A percentile compares a stretch with the other conserved stretches of the same genome.
phyloP scores from a whole-genome alignment of 2,888 invertebrate genomes.

The Brachyptera risi region DNA sequence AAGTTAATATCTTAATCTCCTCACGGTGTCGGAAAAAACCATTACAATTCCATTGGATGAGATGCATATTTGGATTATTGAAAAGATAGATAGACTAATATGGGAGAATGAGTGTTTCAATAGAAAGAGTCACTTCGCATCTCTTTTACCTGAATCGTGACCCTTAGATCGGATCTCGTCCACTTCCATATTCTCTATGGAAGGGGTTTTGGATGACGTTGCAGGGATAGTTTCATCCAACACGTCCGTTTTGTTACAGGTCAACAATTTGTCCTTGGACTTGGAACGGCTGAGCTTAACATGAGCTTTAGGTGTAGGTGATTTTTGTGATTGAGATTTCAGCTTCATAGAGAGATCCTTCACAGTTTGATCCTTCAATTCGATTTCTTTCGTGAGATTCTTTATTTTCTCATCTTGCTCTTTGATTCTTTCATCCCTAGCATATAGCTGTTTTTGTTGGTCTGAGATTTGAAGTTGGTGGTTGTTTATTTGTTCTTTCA shows the following conservation, averaged over 20 bases:
- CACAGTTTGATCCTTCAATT: not conserved
- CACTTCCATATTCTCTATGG: too few relatives aligned
- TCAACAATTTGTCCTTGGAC: too few relatives aligned
- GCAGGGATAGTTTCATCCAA: too few relatives aligned
- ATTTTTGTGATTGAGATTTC: not conserved
- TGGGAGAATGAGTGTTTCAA: too few relatives aligned
- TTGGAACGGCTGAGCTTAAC: not conserved
- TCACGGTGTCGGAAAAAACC: not conserved
- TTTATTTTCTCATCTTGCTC: not conserved
- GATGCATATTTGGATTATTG: not conserved
- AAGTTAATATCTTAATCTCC: not conserved
- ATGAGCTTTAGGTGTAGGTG: not conserved
- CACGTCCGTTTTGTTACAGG: too few relatives aligned
- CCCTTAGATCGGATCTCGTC: too few relatives aligned
- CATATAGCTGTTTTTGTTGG: too few relatives aligned
- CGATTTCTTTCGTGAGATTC: conserved; percentile 1
- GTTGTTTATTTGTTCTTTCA: not conserved
- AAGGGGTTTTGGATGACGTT: too few relatives aligned
- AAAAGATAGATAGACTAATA: not conserved
- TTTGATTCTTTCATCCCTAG: too few relatives aligned
- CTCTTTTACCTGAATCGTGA: too few relatives aligned
- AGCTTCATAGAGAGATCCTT: too few relatives aligned
- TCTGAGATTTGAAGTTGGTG: not conserved
- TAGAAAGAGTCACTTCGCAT: too few relatives aligned
- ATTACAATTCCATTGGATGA: not conserved